These are phyloP conservation scores for Neocrepidodera transversa DNA, from an alignment of 2,888 invertebrate species.

Conservation along the genomic window DNA sequence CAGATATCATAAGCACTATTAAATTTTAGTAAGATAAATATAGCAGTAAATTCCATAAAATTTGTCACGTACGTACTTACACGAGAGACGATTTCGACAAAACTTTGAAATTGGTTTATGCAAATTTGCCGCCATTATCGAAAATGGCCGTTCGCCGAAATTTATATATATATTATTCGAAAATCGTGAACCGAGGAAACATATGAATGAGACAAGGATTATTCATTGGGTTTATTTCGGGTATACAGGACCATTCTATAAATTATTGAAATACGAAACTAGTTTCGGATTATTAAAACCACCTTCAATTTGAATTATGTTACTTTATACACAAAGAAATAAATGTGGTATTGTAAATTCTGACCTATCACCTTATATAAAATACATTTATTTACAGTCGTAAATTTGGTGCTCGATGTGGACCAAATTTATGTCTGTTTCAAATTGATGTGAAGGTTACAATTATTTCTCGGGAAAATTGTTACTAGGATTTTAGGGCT, in stretches of 20 bases:
- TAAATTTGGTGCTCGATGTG: conserved; percentile 2
- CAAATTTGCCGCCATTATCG: conserved; percentile 38
- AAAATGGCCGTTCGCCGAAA: conserved; percentile 35
- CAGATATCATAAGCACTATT: no score
- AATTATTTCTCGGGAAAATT: conserved; percentile 10
- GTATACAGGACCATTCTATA: neutral
- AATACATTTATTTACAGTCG: conserved; percentile 2
- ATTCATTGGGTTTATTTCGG: neutral
- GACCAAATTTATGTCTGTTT: conserved; percentile 8
- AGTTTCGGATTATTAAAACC: no score
- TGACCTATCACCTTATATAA: neutral
- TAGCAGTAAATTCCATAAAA: conserved; percentile 25
- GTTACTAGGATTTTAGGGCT: neutral
- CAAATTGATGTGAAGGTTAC: conserved; percentile 10
- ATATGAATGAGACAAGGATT: conserved; percentile 13
- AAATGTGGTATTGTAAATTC: no score
- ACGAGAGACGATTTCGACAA: conserved; percentile 23
- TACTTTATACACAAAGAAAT: no score
- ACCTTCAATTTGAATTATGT: no score
- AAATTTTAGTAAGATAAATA: no score
- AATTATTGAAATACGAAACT: no score
- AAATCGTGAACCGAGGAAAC: conserved; percentile 13
- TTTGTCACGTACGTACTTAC: conserved; percentile 29
- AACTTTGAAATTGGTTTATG: conserved; percentile 39
- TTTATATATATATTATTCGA: conserved; percentile 32